Conservation (phyloP, 1,140 invertebrate genomes). For the Nasonia giraulti region DNA sequence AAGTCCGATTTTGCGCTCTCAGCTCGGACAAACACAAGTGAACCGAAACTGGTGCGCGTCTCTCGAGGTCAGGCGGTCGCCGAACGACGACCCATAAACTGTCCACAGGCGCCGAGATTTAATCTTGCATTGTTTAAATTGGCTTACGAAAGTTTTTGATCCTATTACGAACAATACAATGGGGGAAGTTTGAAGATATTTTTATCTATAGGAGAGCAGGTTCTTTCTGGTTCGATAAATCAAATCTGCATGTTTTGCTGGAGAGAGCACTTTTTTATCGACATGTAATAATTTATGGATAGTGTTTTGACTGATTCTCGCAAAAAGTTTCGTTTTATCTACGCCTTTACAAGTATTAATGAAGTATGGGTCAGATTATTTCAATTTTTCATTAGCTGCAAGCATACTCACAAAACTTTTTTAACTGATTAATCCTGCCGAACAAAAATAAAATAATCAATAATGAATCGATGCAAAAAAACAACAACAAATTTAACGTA, state of each 20-base stretch:
- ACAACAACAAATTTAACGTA: too few relatives aligned
- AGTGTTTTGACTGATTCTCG: background rate
- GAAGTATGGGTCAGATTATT: too few relatives aligned
- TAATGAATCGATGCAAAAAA: too few relatives aligned
- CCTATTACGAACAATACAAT: too few relatives aligned
- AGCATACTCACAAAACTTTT: background rate
- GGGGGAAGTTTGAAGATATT: background rate
- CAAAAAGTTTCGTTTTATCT: too few relatives aligned
- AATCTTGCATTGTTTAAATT: background rate
- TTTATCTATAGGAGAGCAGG: background rate
- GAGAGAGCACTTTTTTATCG: background rate
- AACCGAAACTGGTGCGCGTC: background rate
- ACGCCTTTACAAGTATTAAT: too few relatives aligned
- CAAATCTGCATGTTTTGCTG: background rate
- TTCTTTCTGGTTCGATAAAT: background rate
- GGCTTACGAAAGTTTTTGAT: background rate
- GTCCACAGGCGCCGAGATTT: background rate
- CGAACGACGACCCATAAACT: conserved; percentile 10
- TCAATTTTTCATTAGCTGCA: background rate
- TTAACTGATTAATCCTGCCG: conserved; percentile 7
- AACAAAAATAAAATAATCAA: background rate
- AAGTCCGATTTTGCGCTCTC: background rate
- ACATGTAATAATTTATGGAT: background rate
- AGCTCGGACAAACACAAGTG: background rate
- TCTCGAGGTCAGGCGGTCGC: background rate